Percentiles rank a stretch among this genome's conserved stretches.
Conservation (phyloP, 2,888 invertebrate species). For the Drosophila siamana region DNA sequence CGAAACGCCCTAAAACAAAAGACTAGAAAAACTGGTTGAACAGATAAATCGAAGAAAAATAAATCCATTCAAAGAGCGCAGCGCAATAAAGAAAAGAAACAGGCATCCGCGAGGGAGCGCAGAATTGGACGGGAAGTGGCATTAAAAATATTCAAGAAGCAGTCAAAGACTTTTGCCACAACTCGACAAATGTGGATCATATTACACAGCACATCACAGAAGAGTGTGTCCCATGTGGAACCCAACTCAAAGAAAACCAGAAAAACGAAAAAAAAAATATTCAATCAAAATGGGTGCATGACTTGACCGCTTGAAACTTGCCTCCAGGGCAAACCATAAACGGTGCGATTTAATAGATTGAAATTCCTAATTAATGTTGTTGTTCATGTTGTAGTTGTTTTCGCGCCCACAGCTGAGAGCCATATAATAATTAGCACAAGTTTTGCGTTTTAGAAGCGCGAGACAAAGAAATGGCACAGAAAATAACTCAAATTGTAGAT, state of each 20-base stretch:
- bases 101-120: background rate
- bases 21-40: constrained; percentile 77
- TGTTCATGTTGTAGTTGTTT: constrained; percentile 20
- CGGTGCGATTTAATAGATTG: constrained; percentile 71
- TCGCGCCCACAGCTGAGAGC: constrained; percentile 56
- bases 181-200: constrained; percentile 48
- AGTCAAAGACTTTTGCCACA: constrained; percentile 44
- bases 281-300: constrained; percentile 24
- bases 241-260: constrained; percentile 23
- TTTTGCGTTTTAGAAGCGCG: constrained; percentile 24
- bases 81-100: constrained; percentile 9
- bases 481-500: constrained; percentile 24
- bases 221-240: constrained; percentile 29
- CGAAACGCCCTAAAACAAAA: constrained; percentile 54
- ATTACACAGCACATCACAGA: constrained; percentile 32
- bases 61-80: constrained; percentile 30
- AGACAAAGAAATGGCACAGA: constrained; percentile 51
- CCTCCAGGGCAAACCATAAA: constrained; percentile 64
- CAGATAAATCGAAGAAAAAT: constrained; percentile 27
- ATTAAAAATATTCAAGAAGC: constrained; percentile 28
- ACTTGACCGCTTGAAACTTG: constrained; percentile 38
- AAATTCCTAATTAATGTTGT: constrained; percentile 37
- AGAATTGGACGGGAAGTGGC: background rate
- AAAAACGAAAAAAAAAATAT: constrained; percentile 1
- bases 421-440: constrained; percentile 64